Percentiles rank a stretch among this genome's conserved stretches.
These are phyloP conservation scores for Cervus canadensis DNA, from an alignment of 2,113 vertebrate genomes.

Conservation along the genomic window DNA sequence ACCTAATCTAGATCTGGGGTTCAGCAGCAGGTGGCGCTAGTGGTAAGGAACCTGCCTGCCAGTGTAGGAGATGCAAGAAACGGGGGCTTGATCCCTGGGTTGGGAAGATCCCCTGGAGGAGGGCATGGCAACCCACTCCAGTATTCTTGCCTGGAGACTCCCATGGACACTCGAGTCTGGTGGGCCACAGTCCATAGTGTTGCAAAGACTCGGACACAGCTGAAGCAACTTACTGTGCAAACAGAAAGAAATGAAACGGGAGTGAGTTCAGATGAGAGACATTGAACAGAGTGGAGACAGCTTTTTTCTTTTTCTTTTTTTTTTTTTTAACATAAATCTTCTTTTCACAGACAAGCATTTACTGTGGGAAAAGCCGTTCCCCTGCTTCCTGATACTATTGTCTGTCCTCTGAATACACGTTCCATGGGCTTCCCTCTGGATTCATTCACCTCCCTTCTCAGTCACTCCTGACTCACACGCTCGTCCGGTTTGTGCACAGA, in stretches of 20 bases:
- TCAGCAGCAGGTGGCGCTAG: not conserved
- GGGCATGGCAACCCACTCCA: not conserved
- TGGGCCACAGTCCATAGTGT: not conserved
- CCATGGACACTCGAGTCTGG: not conserved
- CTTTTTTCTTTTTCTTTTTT: not conserved
- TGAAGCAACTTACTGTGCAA: not conserved
- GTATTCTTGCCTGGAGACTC: not conserved
- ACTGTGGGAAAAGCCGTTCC: not conserved
- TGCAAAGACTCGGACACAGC: not conserved
- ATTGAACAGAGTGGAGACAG: not conserved
- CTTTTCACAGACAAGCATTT: not conserved
- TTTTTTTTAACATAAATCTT: not conserved
- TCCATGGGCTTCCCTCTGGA: accelerated
- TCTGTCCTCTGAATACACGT: not conserved
- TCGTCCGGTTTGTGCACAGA: not conserved
- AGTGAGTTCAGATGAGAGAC: not conserved
- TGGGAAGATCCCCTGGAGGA: not conserved
- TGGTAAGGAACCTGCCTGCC: not conserved
- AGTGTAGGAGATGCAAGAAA: not conserved
- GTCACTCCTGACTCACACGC: not conserved
- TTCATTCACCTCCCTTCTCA: not conserved
- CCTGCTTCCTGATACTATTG: not conserved
- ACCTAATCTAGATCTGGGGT: not conserved
- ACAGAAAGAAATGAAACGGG: not conserved
- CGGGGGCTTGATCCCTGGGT: not conserved